Percentiles rank a stretch among this genome's conserved stretches.
Conservation (phyloP, 2,113 vertebrate species). For the Ifrita kowaldi region DNA sequence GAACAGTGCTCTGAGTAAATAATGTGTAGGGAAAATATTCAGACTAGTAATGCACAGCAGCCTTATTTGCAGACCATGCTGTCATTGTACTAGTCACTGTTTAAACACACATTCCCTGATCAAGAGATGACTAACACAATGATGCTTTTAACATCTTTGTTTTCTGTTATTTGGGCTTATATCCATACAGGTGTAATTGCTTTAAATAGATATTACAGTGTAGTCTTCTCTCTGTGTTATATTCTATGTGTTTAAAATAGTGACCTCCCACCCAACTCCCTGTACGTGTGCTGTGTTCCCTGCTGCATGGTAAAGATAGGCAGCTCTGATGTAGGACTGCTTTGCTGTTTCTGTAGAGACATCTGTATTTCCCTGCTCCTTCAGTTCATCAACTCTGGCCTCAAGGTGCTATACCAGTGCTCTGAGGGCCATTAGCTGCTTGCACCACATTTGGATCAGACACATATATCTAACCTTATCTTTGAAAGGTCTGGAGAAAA, state of each 20-base stretch:
- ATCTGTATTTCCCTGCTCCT: background rate
- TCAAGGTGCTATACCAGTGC: slow-evolving; percentile 17
- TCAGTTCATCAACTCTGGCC: slow-evolving; percentile 40
- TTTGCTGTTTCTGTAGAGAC: slow-evolving; percentile 2
- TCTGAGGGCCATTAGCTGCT: slow-evolving; percentile 51
- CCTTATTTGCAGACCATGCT: background rate
- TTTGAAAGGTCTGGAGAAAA: slow-evolving; percentile 59
- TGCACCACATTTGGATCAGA: slow-evolving; percentile 50
- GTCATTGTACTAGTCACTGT: background rate
- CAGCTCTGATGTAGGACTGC: slow-evolving; percentile 4
- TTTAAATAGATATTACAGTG: background rate
- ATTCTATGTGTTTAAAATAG: background rate
- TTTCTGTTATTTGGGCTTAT: background rate
- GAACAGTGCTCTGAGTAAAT: slow-evolving; percentile 9
- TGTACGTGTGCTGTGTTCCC: background rate
- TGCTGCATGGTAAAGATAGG: background rate
- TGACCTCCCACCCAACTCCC: background rate
- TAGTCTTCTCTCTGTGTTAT: background rate
- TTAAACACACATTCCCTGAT: background rate
- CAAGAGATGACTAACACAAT: background rate
- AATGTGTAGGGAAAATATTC: background rate
- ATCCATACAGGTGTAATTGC: background rate
- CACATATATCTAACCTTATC: slow-evolving; percentile 51
- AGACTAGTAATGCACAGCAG: background rate
- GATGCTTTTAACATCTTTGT: background rate